These are phyloP conservation scores for Phyllopteryx taeniolatus DNA, from an alignment of 2,113 vertebrate genomes.

Conservation along the genomic window DNA sequence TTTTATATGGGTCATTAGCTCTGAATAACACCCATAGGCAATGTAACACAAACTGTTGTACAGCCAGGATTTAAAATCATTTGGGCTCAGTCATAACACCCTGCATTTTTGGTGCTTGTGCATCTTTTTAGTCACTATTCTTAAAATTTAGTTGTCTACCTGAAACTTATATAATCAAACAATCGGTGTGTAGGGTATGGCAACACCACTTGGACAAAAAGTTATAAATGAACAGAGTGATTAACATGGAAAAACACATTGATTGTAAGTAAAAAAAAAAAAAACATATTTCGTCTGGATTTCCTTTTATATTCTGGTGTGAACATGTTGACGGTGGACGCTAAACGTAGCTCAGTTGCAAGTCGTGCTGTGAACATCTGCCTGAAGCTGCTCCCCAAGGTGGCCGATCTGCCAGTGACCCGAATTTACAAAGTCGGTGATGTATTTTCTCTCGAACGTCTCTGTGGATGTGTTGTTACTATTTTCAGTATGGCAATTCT, in stretches of 20 bases:
- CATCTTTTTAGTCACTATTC: not conserved
- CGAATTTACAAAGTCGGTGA: slow-evolving; percentile 1
- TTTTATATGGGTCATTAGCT: slow-evolving; percentile 45
- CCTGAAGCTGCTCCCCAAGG: slow-evolving; percentile 1
- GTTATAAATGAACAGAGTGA: not conserved
- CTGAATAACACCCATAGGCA: slow-evolving; percentile 40
- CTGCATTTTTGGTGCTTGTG: not conserved
- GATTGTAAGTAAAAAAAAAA: not conserved
- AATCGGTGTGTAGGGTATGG: not conserved
- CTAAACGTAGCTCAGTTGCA: not conserved
- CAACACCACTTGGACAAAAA: not conserved
- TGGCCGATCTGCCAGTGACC: slow-evolving; percentile 1
- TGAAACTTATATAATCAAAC: not conserved
- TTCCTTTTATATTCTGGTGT: not conserved
- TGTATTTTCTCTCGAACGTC: not conserved
- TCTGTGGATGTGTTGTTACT: not conserved
- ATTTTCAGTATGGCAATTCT: not conserved
- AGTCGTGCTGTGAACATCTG: not conserved
- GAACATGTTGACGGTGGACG: not conserved
- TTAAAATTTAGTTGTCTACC: not conserved
- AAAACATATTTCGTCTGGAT: not conserved
- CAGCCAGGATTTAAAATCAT: not conserved
- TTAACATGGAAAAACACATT: not conserved
- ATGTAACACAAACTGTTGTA: slow-evolving; percentile 34
- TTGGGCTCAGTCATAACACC: not conserved